A percentile compares a stretch with the other conserved stretches of the same genome.
These are phyloP conservation scores for Thomomys bottae DNA, from an alignment of 2,113 vertebrate species.

Conservation along the genomic window DNA sequence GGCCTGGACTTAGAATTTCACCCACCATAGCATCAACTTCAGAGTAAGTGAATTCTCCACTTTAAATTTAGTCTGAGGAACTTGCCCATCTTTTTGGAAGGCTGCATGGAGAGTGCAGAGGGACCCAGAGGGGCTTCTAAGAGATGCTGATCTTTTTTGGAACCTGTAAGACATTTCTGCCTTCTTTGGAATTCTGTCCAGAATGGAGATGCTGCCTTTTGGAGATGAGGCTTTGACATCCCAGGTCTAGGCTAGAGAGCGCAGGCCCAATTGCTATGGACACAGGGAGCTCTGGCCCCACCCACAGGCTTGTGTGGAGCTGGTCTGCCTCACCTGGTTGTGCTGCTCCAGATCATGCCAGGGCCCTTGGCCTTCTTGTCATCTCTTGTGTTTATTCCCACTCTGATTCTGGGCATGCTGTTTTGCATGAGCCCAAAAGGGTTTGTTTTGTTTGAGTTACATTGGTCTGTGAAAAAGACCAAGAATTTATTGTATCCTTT, in stretches of 20 bases:
- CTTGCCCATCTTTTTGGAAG: neutral
- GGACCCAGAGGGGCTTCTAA: neutral
- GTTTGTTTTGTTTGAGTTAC: neutral
- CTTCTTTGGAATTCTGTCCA: neutral
- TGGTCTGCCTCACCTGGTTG: neutral
- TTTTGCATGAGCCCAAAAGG: neutral
- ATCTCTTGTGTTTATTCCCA: neutral
- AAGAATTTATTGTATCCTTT: neutral
- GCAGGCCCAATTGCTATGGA: neutral
- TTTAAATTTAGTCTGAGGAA: slow-evolving; percentile 1
- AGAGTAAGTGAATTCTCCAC: neutral
- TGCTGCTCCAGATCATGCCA: neutral
- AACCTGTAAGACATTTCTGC: neutral
- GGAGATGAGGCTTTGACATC: accelerated
- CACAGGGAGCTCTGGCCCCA: neutral
- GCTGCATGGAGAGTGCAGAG: neutral
- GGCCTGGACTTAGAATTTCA: neutral
- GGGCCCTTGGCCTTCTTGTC: accelerated
- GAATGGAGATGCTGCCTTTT: neutral
- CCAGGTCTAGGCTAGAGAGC: neutral
- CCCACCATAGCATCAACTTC: neutral
- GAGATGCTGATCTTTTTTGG: neutral
- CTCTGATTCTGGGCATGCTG: neutral
- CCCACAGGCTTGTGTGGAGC: neutral
- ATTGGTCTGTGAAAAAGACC: too few relatives aligned